These are phyloP conservation scores for Globodera rostochiensis DNA, from an alignment of 1,140 invertebrate genomes.

Conservation along the genomic window DNA sequence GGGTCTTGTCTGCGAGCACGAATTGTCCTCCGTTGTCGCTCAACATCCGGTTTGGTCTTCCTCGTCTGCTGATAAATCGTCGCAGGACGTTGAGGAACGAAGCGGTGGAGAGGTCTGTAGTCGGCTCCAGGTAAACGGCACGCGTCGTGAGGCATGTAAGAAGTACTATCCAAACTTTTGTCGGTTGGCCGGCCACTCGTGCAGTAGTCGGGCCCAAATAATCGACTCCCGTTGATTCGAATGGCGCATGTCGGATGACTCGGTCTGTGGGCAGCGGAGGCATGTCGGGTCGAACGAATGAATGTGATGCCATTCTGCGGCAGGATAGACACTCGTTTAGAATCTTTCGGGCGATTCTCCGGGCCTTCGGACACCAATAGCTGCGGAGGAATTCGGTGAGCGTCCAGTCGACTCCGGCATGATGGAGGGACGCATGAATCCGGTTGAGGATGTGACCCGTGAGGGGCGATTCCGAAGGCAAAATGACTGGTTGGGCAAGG, in stretches of 20 bases:
- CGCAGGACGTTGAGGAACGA: constrained; percentile 55
- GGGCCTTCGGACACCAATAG: constrained; percentile 19
- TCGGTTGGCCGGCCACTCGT: neutral
- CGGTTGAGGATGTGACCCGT: neutral
- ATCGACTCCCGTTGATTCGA: constrained; percentile 24
- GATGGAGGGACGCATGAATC: constrained; percentile 2
- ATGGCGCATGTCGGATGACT: neutral
- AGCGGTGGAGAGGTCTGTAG: constrained; percentile 57
- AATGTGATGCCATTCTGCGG: neutral
- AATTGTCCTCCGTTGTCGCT: constrained; percentile 66
- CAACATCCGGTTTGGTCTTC: constrained; percentile 53
- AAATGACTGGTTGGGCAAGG: neutral
- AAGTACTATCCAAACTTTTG: constrained; percentile 65
- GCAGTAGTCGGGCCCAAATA: constrained; percentile 21
- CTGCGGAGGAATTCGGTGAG: constrained; percentile 18
- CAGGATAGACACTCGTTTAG: constrained; percentile 8
- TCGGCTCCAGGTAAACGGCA: constrained; percentile 67
- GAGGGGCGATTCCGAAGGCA: neutral
- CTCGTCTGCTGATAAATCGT: constrained; percentile 63
- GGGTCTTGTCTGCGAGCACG: constrained; percentile 53
- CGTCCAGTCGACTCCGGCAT: constrained; percentile 16
- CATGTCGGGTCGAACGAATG: constrained; percentile 20
- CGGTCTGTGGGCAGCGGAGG: constrained; percentile 21
- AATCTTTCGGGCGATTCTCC: neutral
- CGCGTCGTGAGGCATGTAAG: constrained; percentile 66